Percentiles rank a stretch among this genome's conserved stretches.
These are phyloP conservation scores for Rhynchotus rufescens DNA, from an alignment of 2,797 vertebrate genomes.

Conservation along the genomic window DNA sequence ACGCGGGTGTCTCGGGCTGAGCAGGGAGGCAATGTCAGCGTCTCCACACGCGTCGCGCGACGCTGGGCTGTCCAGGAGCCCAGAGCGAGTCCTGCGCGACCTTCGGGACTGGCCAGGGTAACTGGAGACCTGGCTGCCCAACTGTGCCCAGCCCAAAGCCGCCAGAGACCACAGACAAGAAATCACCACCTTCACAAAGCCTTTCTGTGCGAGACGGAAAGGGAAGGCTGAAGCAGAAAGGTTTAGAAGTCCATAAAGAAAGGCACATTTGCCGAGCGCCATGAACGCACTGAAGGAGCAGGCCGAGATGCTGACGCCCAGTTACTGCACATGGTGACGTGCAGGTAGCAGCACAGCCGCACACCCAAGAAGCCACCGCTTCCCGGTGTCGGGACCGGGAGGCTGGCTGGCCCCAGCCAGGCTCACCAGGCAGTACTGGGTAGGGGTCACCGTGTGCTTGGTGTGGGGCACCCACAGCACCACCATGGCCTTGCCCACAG, in stretches of 20 bases:
- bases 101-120: not conserved
- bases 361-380: too few relatives aligned
- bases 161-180: not conserved
- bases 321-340: too few relatives aligned
- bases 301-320: too few relatives aligned
- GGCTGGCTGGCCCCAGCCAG: too few relatives aligned
- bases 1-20: not conserved
- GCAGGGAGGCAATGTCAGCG: not conserved
- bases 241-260: not conserved
- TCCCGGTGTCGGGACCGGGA: too few relatives aligned
- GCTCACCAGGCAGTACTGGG: too few relatives aligned
- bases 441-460: too few relatives aligned
- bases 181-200: not conserved
- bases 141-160: fast-evolving
- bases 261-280: not conserved
- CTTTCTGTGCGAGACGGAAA: not conserved
- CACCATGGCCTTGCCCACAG: slow-evolving; percentile 88
- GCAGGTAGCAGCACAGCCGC: too few relatives aligned
- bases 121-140: fast-evolving
- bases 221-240: not conserved
- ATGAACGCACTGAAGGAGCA: too few relatives aligned
- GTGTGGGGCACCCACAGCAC: slow-evolving; percentile 85
- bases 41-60: not conserved
- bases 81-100: not conserved
- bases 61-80: fast-evolving